Percentiles rank a stretch among this genome's conserved stretches.
These are phyloP conservation scores for Pachyrhynchus sulphureomaculatus DNA, from an alignment of 1,140 invertebrate species.

Conservation along the genomic window DNA sequence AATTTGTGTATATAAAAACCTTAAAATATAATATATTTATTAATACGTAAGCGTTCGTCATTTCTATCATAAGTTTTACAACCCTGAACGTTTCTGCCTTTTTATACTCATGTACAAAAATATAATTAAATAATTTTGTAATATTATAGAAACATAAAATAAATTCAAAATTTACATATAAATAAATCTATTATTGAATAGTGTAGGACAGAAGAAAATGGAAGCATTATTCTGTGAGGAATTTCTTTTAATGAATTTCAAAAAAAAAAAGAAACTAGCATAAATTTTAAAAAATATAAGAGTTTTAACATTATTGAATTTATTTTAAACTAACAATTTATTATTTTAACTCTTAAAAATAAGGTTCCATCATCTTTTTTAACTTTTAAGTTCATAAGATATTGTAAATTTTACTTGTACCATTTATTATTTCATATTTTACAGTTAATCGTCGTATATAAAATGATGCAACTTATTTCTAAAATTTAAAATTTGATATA, in stretches of 20 bases:
- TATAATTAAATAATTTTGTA: neutral
- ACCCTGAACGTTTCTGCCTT: constrained; percentile 16
- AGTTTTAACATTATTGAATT: too few relatives aligned
- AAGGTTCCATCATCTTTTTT: too few relatives aligned
- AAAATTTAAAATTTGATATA: neutral
- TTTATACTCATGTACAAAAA: constrained; percentile 18
- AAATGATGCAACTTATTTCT: neutral
- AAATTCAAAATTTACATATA: neutral
- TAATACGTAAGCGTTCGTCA: constrained; percentile 9
- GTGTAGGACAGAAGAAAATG: too few relatives aligned
- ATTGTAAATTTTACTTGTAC: too few relatives aligned
- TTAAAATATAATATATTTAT: constrained; percentile 8
- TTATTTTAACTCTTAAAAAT: too few relatives aligned
- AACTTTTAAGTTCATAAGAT: too few relatives aligned
- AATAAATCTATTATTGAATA: neutral
- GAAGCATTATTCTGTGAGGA: neutral
- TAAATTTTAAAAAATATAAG: too few relatives aligned
- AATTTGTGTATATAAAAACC: constrained; percentile 2
- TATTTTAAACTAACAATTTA: too few relatives aligned
- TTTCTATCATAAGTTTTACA: constrained; percentile 2
- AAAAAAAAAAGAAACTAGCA: too few relatives aligned
- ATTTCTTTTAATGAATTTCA: neutral
- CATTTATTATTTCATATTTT: too few relatives aligned
- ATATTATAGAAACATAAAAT: neutral
- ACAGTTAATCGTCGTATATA: too few relatives aligned